Evolutionary conservation across 2,797 vertebrate genomes (phyloP).

Genomic region (Pogoniulus pusillus): DNA sequence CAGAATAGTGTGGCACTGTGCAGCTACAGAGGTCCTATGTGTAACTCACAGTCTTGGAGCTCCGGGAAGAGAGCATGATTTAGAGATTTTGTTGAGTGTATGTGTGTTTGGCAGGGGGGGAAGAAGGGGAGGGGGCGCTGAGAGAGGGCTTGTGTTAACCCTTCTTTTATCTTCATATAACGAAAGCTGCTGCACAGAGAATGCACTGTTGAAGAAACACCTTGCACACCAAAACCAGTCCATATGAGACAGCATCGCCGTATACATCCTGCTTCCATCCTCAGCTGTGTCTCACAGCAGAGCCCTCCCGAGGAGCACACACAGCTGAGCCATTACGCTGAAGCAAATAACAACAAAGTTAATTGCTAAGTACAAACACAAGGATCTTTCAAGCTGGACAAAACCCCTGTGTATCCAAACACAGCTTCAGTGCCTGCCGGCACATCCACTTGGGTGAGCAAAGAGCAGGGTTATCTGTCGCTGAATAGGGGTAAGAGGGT

Average conservation of each 20-base stretch:
- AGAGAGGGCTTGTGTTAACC: slow-evolving; percentile 3
- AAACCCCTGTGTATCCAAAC: background rate
- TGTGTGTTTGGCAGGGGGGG: background rate
- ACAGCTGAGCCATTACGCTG: background rate
- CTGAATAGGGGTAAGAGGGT: slow-evolving; percentile 35
- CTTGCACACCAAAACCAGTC: background rate
- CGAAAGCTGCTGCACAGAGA: slow-evolving; percentile 6
- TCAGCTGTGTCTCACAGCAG: background rate
- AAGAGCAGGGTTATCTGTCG: background rate
- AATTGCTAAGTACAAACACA: slow-evolving; percentile 10
- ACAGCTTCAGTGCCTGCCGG: background rate
- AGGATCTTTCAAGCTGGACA: slow-evolving; percentile 33
- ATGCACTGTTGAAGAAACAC: background rate
- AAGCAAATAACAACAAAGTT: slow-evolving; percentile 10
- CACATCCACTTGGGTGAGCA: background rate
- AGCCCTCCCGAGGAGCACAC: background rate
- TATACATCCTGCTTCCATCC: background rate
- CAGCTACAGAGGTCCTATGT: slow-evolving; percentile 58
- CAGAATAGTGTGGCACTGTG: slow-evolving; percentile 62
- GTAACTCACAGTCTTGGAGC: slow-evolving; percentile 31
- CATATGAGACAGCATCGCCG: background rate
- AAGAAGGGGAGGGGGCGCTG: background rate
- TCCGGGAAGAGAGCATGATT: slow-evolving; percentile 44
- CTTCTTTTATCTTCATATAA: slow-evolving; percentile 2
- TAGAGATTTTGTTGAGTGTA: slow-evolving; percentile 48